phyloP scores from a whole-genome alignment of 2,888 invertebrate species.

The Ecdyonurus torrentis region DNA sequence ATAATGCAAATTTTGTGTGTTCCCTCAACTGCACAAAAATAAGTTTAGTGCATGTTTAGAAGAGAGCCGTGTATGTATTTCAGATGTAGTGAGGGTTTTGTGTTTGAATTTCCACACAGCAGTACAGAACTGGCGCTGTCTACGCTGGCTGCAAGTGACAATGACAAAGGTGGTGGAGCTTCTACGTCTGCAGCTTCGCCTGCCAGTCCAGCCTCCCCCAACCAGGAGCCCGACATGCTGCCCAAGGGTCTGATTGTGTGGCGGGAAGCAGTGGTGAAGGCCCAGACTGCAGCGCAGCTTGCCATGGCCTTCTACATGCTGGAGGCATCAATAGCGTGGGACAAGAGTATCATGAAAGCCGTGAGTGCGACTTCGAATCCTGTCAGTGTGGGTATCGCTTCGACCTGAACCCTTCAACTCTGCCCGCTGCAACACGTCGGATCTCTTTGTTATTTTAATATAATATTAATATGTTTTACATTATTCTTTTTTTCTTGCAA shows the following conservation, averaged over 20 bases:
- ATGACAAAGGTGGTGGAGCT: neutral
- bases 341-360: slow-evolving; percentile 98
- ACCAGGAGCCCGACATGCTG: slow-evolving; percentile 33
- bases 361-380: slow-evolving; percentile 40
- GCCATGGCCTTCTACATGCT: slow-evolving; percentile 79
- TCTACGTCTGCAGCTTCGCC: too few species aligned
- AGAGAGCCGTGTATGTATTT: too few species aligned
- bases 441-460: too few species aligned
- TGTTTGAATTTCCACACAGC: neutral
- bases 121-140: neutral
- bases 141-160: neutral
- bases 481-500: too few species aligned
- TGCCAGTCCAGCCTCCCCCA: neutral
- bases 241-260: slow-evolving; percentile 69
- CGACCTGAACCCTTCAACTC: neutral
- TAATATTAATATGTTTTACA: too few species aligned
- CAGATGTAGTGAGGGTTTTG: too few species aligned
- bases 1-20: too few species aligned
- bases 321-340: slow-evolving; percentile 92
- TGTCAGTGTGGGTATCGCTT: slow-evolving; percentile 15
- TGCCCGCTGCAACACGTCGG: neutral
- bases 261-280: slow-evolving; percentile 74
- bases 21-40: too few species aligned
- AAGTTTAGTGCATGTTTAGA: too few species aligned
- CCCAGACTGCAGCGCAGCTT: slow-evolving; percentile 76